These are phyloP conservation scores for Pangasianodon hypophthalmus DNA, from an alignment of 2,113 vertebrate species.

Conservation along the genomic window DNA sequence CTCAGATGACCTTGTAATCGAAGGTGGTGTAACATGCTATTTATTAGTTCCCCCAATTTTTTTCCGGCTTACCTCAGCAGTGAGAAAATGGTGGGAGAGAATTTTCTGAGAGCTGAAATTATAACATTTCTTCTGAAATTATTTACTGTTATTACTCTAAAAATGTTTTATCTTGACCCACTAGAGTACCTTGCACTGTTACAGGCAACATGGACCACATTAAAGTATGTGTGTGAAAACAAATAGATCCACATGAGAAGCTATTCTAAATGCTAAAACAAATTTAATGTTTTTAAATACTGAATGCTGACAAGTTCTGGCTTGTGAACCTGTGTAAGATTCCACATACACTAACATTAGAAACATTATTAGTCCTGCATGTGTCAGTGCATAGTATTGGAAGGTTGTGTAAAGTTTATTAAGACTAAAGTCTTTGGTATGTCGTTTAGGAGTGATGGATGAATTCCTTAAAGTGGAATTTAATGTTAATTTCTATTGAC, in stretches of 20 bases:
- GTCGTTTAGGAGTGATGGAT: neutral
- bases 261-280: neutral
- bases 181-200: neutral
- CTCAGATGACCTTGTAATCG: too few species aligned
- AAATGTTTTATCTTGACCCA: neutral
- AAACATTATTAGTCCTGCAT: neutral
- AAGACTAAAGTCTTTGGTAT: neutral
- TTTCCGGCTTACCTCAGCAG: neutral
- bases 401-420: neutral
- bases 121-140: neutral
- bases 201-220: neutral
- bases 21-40: neutral
- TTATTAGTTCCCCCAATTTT: neutral
- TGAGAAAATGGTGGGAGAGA: neutral
- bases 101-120: neutral
- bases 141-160: neutral
- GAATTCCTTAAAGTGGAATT: neutral
- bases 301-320: neutral
- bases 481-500: neutral
- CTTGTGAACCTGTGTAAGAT: neutral
- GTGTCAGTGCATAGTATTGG: neutral
- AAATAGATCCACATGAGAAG: neutral
- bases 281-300: neutral
- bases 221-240: neutral
- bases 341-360: neutral